phyloP scores from a whole-genome alignment of 2,797 vertebrate species.

The Cephalopachus bancanus region DNA sequence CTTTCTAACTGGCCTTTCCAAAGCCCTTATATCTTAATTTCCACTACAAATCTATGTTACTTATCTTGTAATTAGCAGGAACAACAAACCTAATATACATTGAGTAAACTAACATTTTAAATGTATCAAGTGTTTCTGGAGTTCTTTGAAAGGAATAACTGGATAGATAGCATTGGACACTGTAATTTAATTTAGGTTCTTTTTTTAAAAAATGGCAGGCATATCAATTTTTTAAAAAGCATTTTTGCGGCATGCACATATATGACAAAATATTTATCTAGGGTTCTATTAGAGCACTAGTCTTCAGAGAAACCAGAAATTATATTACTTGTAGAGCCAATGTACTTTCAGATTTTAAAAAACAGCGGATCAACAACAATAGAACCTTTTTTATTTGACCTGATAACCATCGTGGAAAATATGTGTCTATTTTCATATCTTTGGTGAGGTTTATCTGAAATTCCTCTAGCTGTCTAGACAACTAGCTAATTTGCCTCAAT shows the following conservation, averaged over 20 bases:
- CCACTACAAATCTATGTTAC: not conserved
- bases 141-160: constrained; percentile 11
- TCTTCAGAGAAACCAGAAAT: constrained; percentile 61
- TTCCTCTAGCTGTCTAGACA: constrained; percentile 32
- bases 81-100: not conserved
- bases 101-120: constrained; percentile 50
- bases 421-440: constrained; percentile 21
- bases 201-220: constrained; percentile 43
- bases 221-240: not conserved
- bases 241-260: not conserved
- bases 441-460: constrained; percentile 39
- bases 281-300: constrained; percentile 5
- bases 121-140: not conserved
- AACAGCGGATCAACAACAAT: not conserved
- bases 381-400: not conserved
- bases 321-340: not conserved
- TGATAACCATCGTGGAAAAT: not conserved
- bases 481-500: not conserved
- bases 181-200: constrained; percentile 55
- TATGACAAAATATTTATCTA: constrained; percentile 45
- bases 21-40: constrained; percentile 46
- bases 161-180: not conserved
- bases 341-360: constrained; percentile 1
- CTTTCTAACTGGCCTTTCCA: not conserved
- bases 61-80: constrained; percentile 42